phyloP scores from a whole-genome alignment of 2,888 invertebrate species.

The Apamea sordens region DNA sequence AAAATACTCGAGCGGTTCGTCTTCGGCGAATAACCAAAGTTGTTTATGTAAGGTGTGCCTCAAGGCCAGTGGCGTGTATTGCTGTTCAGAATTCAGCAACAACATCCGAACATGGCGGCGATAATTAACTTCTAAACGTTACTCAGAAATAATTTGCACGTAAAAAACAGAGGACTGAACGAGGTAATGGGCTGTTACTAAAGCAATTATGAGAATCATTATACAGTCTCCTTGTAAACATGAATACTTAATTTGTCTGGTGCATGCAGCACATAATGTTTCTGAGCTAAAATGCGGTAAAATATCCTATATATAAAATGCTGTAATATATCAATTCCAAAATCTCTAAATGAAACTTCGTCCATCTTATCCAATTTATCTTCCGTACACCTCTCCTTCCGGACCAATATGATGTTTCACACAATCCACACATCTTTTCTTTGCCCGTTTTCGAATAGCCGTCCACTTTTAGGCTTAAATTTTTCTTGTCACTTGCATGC shows the following conservation, averaged over 20 bases:
- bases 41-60: conserved; percentile 18
- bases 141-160: conserved; percentile 15
- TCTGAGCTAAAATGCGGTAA: neutral
- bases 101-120: conserved; percentile 8
- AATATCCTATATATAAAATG: neutral
- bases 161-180: conserved; percentile 2
- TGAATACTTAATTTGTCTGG: neutral
- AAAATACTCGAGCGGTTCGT: conserved; percentile 30
- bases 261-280: neutral
- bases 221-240: neutral
- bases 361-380: neutral
- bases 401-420: neutral
- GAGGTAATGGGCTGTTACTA: conserved; percentile 6
- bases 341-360: neutral
- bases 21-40: conserved; percentile 14
- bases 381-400: neutral
- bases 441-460: neutral
- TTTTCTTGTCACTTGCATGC: neutral
- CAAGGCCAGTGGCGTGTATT: conserved; percentile 10
- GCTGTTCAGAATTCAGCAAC: conserved; percentile 7
- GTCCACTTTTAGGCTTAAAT: neutral
- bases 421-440: neutral
- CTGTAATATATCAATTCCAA: neutral
- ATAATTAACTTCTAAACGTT: conserved; percentile 27
- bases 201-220: conserved; percentile 14